A percentile compares a stretch with the other conserved stretches of the same genome.
These are phyloP conservation scores for Psittacula cyanocephala DNA, from an alignment of 2,113 vertebrate species.

Conservation along the genomic window DNA sequence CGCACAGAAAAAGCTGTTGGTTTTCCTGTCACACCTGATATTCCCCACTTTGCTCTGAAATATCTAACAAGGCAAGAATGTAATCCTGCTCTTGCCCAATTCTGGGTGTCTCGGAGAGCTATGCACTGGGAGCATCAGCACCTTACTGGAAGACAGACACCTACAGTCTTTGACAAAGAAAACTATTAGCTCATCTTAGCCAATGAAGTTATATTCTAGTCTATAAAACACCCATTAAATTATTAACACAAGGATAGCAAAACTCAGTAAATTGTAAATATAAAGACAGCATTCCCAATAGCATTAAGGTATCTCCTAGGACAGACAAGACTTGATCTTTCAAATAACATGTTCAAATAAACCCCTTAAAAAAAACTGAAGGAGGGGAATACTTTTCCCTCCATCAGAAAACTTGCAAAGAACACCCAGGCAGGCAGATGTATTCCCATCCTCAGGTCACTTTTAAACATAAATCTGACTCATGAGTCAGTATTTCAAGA, in stretches of 20 bases:
- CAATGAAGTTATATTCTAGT: not conserved
- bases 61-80: not conserved
- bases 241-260: not conserved
- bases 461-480: not conserved
- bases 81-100: not conserved
- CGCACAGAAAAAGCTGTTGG: not conserved
- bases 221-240: not conserved
- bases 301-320: not conserved
- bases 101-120: not conserved
- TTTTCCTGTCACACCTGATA: not conserved
- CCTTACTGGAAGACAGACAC: not conserved
- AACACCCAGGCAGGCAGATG: not conserved
- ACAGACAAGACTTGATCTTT: not conserved
- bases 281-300: not conserved
- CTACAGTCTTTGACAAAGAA: not conserved
- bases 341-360: not conserved
- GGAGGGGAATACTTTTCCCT: not conserved
- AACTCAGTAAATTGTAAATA: not conserved
- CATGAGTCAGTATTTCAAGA: not conserved
- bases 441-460: not conserved
- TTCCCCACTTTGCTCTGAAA: not conserved
- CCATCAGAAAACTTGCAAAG: not conserved
- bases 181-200: not conserved
- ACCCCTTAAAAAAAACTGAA: not conserved
- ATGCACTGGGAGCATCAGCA: not conserved